Base-by-base conservation (phyloP, 2,888 invertebrate species). In the Mechanitis messenoides region DNA sequence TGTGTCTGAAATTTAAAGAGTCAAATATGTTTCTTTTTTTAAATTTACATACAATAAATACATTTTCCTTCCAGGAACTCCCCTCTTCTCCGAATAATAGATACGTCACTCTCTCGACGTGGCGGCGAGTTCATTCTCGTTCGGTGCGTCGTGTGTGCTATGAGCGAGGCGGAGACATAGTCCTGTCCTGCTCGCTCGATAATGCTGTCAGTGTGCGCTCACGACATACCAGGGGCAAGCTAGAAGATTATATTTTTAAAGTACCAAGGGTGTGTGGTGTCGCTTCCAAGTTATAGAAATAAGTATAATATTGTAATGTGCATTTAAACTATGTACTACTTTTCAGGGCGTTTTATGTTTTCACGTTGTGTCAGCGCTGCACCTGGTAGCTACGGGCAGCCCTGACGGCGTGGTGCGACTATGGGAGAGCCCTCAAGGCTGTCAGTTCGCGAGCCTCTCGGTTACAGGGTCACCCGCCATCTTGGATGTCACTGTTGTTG, bases 331-430 rank as follows among this genome's bases (percentile, higher is more conserved):
- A 5, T 53, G 12, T 20, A 20, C n/a, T 63, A 9, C 31, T 20
- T 6, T 20, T 33, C 74, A 93, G 93, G 93, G 93, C 3, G 87
- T 92, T 2, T 87, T 84, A 45, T 92, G 92, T 70, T 93, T 93
- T 80, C 89, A 90, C 69, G 72, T 87, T 47, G 91, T 91, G 9
- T 78, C 82, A 1, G 71, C 78, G 0, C 78, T 91, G 1, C 91
- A 90, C 60, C 70, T 92, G 50, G 71, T 93, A 42, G 91, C 88
- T 2, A 92, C 92, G 0, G 93, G 93, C 33, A 89, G 92, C 55
- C 77, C 83, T 1, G 92, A 92, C 71, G 91, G 91, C 5, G 70
- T 76, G 0, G 84, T 93, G 3, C 84, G 92, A 1, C 73, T 93
- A 45, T 93, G 93, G 93, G 92, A 92, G 74, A 83, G 85, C 0